Evolutionary conservation across 2,888 invertebrate species (phyloP), one percentile per base, ranked within the genome.

Genomic region (Tridacna crocea): DNA sequence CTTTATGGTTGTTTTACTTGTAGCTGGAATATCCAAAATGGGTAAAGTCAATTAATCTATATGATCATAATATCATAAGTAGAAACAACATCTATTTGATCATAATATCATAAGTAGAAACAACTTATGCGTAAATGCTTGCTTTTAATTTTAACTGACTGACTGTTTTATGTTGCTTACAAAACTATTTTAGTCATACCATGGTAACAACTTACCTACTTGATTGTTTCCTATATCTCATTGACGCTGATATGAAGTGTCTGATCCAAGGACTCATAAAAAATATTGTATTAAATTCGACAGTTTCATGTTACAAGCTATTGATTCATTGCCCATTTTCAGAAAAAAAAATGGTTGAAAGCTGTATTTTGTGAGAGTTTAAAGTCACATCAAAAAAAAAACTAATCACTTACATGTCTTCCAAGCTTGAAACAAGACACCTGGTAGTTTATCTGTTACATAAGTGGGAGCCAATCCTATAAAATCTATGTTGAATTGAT

Each of bases 401-500:
- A 3, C 1, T 24, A 61, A 17, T 10, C 0, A 70, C 48, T 70
- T 51, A 70, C 70, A 6, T 6, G 51, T 70, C 26, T 70, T 70
- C 63, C 48, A 82, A 12, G 63, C 51, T 75, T 26, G 73, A 0
- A 22, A 24, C 12, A 75, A 51, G 24, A 26, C 47, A 26, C 47
- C 24, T 48, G 26, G 36, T 13, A 77, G 22, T 26, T 72, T 55
- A 60, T 68, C 72, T 55, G 81, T 81, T 11, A 83, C 47, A 22
- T 75, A 83, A 12, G 75, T 75, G 24, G 83, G 81, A 26, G 81
- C 58, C 58, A 79, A 61, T 22, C 85, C 83, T 24, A 3, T 22
- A 4, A 86, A 26, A 26, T 58, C 76, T 10, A 81, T 11, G 11
- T 70, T 27, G 65, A 86, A 86, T 77, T 79, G 81, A 66, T 86